A percentile compares a stretch with the other conserved stretches of the same genome.
Conservation (phyloP, 2,888 invertebrate genomes). For the Ophion costatus region DNA sequence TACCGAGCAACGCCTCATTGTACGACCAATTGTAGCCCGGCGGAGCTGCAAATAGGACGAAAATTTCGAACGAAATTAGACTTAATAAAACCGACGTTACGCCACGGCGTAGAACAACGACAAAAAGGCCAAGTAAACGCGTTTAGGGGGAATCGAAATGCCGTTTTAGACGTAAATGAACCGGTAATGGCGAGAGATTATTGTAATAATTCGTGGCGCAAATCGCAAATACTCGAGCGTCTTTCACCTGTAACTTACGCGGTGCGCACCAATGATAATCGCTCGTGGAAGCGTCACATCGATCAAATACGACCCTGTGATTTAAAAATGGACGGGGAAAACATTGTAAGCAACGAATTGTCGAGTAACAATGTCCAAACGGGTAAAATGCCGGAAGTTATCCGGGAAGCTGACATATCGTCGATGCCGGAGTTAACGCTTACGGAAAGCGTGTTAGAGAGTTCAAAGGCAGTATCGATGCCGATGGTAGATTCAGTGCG, state of each 20-base stretch:
- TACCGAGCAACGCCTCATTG: conserved; percentile 47
- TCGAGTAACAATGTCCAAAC: too few species aligned
- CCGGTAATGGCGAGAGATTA: conserved; percentile 5
- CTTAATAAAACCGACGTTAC: conserved; percentile 33
- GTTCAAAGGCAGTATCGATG: too few species aligned
- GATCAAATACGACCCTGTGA: conserved; percentile 1
- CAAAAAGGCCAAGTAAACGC: neutral
- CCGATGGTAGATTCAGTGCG: too few species aligned
- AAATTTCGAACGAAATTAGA: conserved; percentile 40
- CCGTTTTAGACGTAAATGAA: neutral
- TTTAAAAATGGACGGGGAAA: neutral
- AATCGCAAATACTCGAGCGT: neutral
- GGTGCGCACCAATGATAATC: neutral
- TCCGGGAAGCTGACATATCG: too few species aligned
- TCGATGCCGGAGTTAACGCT: too few species aligned
- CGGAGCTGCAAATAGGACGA: conserved; percentile 48
- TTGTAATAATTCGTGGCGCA: neutral
- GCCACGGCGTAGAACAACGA: neutral
- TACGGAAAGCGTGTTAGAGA: too few species aligned
- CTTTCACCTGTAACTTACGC: neutral
- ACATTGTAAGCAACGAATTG: too few species aligned
- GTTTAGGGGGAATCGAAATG: neutral
- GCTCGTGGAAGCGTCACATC: conserved; percentile 7
- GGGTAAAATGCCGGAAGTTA: too few species aligned
- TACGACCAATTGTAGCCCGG: conserved; percentile 39